A percentile compares a stretch with the other conserved stretches of the same genome.
phyloP scores from a whole-genome alignment of 2,797 vertebrate genomes.

The Okamejei kenojei region DNA sequence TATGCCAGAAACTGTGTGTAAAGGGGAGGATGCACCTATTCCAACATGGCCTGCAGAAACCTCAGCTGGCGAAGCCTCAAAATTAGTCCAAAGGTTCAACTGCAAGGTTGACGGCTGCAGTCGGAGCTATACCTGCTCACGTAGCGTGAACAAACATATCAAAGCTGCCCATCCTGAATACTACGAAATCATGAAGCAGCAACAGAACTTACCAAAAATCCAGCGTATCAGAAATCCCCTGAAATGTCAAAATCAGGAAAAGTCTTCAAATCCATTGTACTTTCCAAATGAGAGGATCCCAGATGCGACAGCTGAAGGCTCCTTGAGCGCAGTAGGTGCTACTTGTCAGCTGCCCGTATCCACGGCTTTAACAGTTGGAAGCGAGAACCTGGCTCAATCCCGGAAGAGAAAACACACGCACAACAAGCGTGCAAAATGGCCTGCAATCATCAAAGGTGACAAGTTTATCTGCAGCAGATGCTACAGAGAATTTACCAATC shows the following conservation, averaged over 20 bases:
- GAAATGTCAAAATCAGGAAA: conserved; percentile 44
- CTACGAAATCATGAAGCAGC: conserved; percentile 74
- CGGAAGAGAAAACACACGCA: conserved; percentile 63
- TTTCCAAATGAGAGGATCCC: conserved; percentile 48
- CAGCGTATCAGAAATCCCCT: conserved; percentile 19
- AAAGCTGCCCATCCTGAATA: conserved; percentile 82
- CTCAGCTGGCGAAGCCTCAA: conserved; percentile 40
- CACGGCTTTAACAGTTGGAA: conserved; percentile 40
- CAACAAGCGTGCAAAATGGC: conserved; percentile 81
- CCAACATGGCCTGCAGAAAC: conserved; percentile 9
- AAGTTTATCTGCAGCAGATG: conserved; percentile 91
- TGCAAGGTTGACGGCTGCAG: conserved; percentile 81
- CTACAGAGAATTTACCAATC: conserved; percentile 80
- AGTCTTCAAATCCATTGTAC: conserved; percentile 51
- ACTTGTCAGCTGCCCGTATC: not conserved
- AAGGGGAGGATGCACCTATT: not conserved
- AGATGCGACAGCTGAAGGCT: not conserved
- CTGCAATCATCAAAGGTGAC: conserved; percentile 83
- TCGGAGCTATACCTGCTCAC: conserved; percentile 78
- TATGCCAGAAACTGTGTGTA: not conserved
- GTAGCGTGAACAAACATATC: conserved; percentile 93
- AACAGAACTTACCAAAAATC: not conserved
- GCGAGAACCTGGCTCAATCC: conserved; percentile 35
- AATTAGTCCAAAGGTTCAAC: conserved; percentile 65
- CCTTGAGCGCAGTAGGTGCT: not conserved